These are phyloP conservation scores for Theocolax elegans DNA, from an alignment of 1,140 invertebrate genomes.

Conservation along the genomic window DNA sequence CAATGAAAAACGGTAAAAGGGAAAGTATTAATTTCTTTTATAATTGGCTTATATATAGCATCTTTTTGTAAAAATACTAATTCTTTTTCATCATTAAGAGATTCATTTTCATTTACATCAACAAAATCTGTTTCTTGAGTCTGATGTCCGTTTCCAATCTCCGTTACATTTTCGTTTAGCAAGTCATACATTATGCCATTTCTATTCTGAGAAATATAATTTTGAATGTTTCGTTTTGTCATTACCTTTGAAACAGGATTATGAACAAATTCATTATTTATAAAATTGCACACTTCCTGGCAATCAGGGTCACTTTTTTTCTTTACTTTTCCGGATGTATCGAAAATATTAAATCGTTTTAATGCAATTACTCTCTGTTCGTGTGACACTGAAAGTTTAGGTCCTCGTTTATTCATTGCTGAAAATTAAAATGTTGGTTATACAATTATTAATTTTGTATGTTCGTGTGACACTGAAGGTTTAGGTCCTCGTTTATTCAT, in stretches of 20 bases:
- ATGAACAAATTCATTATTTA: neutral
- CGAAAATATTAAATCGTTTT: neutral
- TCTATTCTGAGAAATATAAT: neutral
- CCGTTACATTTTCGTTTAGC: too few relatives aligned
- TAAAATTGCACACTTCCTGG: neutral
- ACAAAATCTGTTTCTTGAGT: neutral
- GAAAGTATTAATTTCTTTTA: neutral
- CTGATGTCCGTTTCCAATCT: too few relatives aligned
- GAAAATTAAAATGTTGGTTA: too few relatives aligned
- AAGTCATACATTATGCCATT: neutral
- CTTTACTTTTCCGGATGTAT: neutral
- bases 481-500: too few relatives aligned
- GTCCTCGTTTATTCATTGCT: slow-evolving; percentile 1
- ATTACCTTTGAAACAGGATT: neutral
- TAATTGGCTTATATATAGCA: neutral
- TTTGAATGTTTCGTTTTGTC: neutral
- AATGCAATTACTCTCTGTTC: neutral
- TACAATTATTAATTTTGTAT: too few relatives aligned
- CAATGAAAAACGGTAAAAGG: neutral
- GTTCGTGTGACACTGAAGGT: too few relatives aligned
- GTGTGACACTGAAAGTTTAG: neutral
- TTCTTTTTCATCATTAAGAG: neutral
- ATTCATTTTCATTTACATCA: neutral
- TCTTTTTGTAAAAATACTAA: neutral
- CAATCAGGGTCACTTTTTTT: neutral